Base-by-base conservation (phyloP, 1,140 invertebrate genomes). In the Diorhabda elongata region DNA sequence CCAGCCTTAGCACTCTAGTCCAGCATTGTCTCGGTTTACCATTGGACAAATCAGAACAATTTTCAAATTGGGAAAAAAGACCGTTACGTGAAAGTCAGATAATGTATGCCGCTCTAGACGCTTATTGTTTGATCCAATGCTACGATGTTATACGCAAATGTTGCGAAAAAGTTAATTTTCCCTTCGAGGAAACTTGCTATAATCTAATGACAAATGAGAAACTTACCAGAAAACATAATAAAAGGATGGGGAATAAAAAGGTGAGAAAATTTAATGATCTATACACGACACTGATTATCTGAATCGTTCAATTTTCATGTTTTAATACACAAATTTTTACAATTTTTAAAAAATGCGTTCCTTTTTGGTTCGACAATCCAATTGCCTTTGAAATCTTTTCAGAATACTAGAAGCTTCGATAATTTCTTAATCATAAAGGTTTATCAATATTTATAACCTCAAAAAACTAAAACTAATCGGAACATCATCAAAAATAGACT, bases 21-120 rank as follows among this genome's bases (percentile, higher is more conserved):
- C 84, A 89, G 71, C 80, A 87, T 26, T 91, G 90, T 78, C 83
- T 94, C 71, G 92, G 92, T 8, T 80, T 86, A 66, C 86, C 87
- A 42, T 78, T 96, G 2, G 86, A 92, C 79, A 96, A 96, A 81
- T 84, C 85, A 4, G 91, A 95, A 80, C 93, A 94, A 74, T 92
- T 94, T 83, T 94, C 92, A 0, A 91, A 95, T 82, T 96, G 93
- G 93, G 91, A 94, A 77, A 84, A 87, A 69, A 83, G 93, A 76
- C 94, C 94, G 42, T 79, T 96, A 42, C 81, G 92, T 67, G 78
- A 85, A 57, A 85, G 86, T 66, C 94, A 96, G 83, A 86, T 93
- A 44, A 78, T 82, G 69, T 96, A 96, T 86, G 93, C 92, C 68
- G 92, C 92, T 44, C 76, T 93, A 43, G 92, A 95, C 84, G 91